A percentile compares a stretch with the other conserved stretches of the same genome.
Evolutionary conservation across 2,888 invertebrate genomes (phyloP).

Genomic region (Aspidiotus destructor): DNA sequence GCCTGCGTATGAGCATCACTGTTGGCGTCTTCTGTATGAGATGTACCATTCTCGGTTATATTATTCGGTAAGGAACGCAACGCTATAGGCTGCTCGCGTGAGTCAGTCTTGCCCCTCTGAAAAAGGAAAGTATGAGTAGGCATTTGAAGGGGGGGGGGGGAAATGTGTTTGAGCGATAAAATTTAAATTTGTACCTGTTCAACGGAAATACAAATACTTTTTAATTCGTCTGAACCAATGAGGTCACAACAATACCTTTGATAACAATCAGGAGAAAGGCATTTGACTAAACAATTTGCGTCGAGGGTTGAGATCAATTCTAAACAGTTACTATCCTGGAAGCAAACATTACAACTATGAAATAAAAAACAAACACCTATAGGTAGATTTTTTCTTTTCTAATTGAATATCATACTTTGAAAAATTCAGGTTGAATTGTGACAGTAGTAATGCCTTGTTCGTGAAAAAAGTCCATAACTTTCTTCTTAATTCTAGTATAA

Average conservation of each 20-base stretch:
- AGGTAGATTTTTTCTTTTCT: neutral
- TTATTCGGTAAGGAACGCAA: too few relatives aligned
- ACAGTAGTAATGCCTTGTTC: slow-evolving; percentile 73
- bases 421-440: slow-evolving; percentile 80
- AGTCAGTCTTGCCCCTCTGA: too few relatives aligned
- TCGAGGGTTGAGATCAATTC: slow-evolving; percentile 36
- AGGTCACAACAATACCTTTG: slow-evolving; percentile 44
- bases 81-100: too few relatives aligned
- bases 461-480: slow-evolving; percentile 63
- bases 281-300: slow-evolving; percentile 44
- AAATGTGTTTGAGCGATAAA: too few relatives aligned
- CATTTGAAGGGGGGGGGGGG: too few relatives aligned
- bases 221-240: slow-evolving; percentile 13
- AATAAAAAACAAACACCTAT: neutral
- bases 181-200: too few relatives aligned
- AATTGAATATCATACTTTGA: slow-evolving; percentile 34
- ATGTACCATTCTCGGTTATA: too few relatives aligned
- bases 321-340: slow-evolving; percentile 37
- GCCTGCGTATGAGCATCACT: too few relatives aligned
- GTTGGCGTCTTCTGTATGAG: too few relatives aligned
- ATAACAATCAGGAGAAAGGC: slow-evolving; percentile 43
- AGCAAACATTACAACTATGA: neutral
- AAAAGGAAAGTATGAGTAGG: too few relatives aligned
- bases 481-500: slow-evolving; percentile 43
- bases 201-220: neutral